These are phyloP conservation scores for Drosophila subpulchrella DNA, from an alignment of 1,140 invertebrate species.

Conservation along the genomic window DNA sequence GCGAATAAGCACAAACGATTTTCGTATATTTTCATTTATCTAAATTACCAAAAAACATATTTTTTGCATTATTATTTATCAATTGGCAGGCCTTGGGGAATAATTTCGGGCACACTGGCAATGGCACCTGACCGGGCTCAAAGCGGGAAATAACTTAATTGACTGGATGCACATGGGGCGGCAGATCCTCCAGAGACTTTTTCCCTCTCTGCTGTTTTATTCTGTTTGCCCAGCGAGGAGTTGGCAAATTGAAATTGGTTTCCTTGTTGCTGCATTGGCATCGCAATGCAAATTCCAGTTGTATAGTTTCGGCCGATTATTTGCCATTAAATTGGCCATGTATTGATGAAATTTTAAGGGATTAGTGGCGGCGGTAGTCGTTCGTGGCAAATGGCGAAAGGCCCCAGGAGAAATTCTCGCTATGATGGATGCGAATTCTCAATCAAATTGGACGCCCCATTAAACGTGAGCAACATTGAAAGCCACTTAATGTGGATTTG, in stretches of 20 bases:
- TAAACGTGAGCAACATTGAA: conserved; percentile 35
- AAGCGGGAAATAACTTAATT: conserved; percentile 38
- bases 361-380: conserved; percentile 30
- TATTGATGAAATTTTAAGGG: conserved; percentile 42
- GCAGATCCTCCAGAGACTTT: conserved; percentile 23
- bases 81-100: conserved; percentile 28
- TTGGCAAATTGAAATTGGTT: conserved; percentile 46
- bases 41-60: conserved; percentile 19
- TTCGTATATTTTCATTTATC: conserved; percentile 8
- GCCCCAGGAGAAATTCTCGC: conserved; percentile 9
- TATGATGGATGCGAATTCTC: conserved; percentile 43
- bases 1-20: not conserved
- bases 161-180: conserved; percentile 14
- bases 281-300: conserved; percentile 17
- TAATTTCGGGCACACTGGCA: conserved; percentile 10
- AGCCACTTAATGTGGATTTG: conserved; percentile 42
- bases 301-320: conserved; percentile 46
- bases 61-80: conserved; percentile 35
- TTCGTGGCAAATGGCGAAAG: not conserved
- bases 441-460: conserved; percentile 11
- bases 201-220: conserved; percentile 6
- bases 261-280: conserved; percentile 9
- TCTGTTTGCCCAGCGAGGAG: conserved; percentile 23
- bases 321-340: conserved; percentile 51
- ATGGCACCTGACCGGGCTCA: conserved; percentile 16